Evolutionary conservation across 2,888 invertebrate genomes (phyloP).

Genomic region (Chouioia cunea): DNA sequence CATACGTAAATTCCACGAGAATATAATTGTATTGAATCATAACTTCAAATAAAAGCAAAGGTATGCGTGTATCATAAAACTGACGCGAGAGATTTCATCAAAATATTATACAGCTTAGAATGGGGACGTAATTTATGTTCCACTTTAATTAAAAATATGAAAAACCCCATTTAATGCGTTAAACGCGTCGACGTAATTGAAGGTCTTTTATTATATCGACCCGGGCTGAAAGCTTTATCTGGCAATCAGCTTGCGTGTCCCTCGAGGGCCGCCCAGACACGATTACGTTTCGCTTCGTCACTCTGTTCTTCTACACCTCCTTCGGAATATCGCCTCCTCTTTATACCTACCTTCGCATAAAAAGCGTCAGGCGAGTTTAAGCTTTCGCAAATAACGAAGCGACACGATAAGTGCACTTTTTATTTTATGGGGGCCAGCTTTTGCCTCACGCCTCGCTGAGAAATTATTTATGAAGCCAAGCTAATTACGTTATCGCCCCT

Average conservation of each 20-base stretch:
- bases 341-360: neutral
- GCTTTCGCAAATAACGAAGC: conserved; percentile 43
- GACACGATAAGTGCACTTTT: conserved; percentile 39
- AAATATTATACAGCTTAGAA: conserved; percentile 6
- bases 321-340: neutral
- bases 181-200: conserved; percentile 42
- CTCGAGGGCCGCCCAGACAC: conserved; percentile 20
- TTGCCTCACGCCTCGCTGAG: neutral
- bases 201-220: conserved; percentile 40
- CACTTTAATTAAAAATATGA: conserved; percentile 47
- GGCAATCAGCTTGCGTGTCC: conserved; percentile 35
- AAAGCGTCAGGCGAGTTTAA: neutral
- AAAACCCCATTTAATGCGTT: conserved; percentile 35
- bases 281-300: conserved; percentile 44
- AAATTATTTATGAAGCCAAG: conserved; percentile 40
- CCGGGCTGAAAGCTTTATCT: conserved; percentile 11
- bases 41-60: conserved; percentile 27
- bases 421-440: neutral
- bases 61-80: conserved; percentile 27
- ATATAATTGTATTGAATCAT: conserved; percentile 33
- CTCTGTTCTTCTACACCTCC: conserved; percentile 7
- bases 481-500: conserved; percentile 37
- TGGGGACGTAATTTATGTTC: conserved; percentile 40
- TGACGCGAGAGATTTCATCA: conserved; percentile 36
- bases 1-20: neutral